A percentile compares a stretch with the other conserved stretches of the same genome.
Evolutionary conservation across 2,888 invertebrate species (phyloP).

Genomic region (Campaea margaritaria): DNA sequence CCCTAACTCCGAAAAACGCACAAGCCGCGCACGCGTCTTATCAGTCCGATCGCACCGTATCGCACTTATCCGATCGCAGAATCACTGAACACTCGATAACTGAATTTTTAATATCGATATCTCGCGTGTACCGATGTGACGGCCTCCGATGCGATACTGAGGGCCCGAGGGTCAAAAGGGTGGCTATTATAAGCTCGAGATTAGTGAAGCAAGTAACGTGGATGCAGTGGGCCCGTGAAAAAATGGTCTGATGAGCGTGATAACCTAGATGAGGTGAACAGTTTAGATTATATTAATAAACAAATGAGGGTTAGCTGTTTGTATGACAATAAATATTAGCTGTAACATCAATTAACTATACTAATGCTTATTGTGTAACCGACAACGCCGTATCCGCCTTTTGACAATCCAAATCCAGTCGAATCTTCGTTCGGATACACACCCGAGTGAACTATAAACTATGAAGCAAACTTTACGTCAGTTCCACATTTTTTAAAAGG

Average conservation of each 20-base stretch:
- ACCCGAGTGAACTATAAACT: no score
- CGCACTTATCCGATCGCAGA: not conserved
- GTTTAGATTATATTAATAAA: slow-evolving; percentile 19
- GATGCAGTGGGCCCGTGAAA: slow-evolving; percentile 66
- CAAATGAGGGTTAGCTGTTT: slow-evolving; percentile 7
- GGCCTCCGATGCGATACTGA: slow-evolving; percentile 59
- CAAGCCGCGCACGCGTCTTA: slow-evolving; percentile 5
- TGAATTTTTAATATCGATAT: slow-evolving; percentile 28
- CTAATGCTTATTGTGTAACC: no score
- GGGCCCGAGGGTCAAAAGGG: slow-evolving; percentile 48
- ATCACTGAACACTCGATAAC: not conserved
- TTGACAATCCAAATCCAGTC: no score
- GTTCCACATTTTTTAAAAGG: no score
- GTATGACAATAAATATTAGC: slow-evolving; percentile 2
- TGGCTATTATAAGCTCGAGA: slow-evolving; percentile 66
- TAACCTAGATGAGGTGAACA: slow-evolving; percentile 58
- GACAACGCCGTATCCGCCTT: no score
- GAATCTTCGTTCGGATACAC: no score
- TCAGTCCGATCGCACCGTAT: not conserved
- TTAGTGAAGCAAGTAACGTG: slow-evolving; percentile 62
- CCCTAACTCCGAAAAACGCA: slow-evolving; percentile 7
- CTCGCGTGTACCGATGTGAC: slow-evolving; percentile 53
- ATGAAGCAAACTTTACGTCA: no score
- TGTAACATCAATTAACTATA: no score
- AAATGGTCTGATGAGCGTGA: slow-evolving; percentile 62